These are phyloP conservation scores for Ascidia mentula DNA, from an alignment of 23 tunicate species.

Conservation along the genomic window DNA sequence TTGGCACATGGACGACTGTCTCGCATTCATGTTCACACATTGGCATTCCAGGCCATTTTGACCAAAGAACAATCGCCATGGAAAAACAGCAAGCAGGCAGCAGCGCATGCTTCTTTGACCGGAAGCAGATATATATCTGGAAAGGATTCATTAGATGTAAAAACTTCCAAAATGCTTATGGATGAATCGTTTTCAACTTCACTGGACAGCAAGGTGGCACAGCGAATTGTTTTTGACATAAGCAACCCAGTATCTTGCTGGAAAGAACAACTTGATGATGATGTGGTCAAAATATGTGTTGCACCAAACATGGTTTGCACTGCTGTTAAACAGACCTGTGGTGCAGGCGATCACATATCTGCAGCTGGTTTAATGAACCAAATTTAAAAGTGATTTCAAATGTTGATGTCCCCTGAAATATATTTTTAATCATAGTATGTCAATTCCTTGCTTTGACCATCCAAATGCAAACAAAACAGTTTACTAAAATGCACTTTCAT, in stretches of 20 bases:
- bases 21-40: slow-evolving; percentile 89
- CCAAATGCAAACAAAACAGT: too few species aligned
- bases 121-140: slow-evolving; percentile 89
- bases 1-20: slow-evolving; percentile 27
- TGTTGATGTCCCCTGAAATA: too few species aligned
- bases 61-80: slow-evolving; percentile 53
- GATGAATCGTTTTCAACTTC: slow-evolving; percentile 74
- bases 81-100: slow-evolving; percentile 85
- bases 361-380: slow-evolving; percentile 80
- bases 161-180: slow-evolving; percentile 56
- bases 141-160: slow-evolving; percentile 43
- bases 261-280: slow-evolving; percentile 47
- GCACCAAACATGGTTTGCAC: slow-evolving; percentile 94
- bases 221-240: slow-evolving; percentile 39
- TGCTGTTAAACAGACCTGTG: slow-evolving; percentile 83
- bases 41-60: slow-evolving; percentile 97
- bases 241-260: slow-evolving; percentile 85
- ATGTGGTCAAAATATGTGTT: slow-evolving; percentile 62
- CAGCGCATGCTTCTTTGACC: slow-evolving; percentile 91
- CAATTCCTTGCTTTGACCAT: too few species aligned
- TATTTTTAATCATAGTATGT: too few species aligned
- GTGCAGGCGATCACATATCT: slow-evolving; percentile 97
- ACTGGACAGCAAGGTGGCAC: slow-evolving; percentile 23
- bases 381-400: slow-evolving; percentile 12
- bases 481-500: too few species aligned